Percentiles rank a stretch among this genome's conserved stretches.
Conservation (phyloP, 2,113 vertebrate species). For the Strix uralensis region DNA sequence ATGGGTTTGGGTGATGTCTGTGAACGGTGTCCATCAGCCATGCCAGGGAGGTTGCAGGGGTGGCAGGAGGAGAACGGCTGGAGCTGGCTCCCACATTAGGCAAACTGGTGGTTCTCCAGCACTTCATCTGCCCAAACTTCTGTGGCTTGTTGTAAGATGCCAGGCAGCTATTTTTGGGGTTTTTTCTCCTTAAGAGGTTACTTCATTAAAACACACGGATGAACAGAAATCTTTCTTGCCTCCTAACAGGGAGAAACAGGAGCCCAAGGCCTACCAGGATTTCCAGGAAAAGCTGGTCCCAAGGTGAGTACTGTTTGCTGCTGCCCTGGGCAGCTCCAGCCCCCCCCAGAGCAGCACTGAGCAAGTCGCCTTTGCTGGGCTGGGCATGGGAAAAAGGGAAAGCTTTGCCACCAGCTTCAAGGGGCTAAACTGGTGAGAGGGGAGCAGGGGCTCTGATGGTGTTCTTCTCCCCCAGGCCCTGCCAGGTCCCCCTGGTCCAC, state of each 20-base stretch:
- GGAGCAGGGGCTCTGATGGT: neutral
- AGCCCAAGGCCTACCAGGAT: slow-evolving; percentile 73
- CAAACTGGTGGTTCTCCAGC: neutral
- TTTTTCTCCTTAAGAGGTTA: neutral
- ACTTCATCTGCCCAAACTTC: neutral
- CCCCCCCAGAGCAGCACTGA: rapidly evolving
- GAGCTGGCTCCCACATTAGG: neutral
- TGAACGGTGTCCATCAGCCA: rapidly evolving
- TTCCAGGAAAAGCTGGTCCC: slow-evolving; percentile 76
- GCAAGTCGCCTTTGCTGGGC: neutral
- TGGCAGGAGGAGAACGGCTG: neutral
- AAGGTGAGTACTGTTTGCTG: slow-evolving; percentile 69
- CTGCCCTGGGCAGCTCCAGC: neutral
- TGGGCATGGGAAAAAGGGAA: neutral
- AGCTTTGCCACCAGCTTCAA: neutral
- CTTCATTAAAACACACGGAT: neutral
- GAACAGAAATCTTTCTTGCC: neutral
- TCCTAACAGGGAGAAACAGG: slow-evolving; percentile 79
- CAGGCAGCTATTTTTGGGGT: neutral
- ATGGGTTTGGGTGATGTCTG: neutral
- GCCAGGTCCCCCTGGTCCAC: slow-evolving; percentile 76
- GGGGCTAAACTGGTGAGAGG: neutral
- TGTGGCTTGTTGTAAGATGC: neutral
- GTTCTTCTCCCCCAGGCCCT: slow-evolving; percentile 71
- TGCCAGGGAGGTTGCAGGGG: neutral